Percentiles rank a stretch among this genome's conserved stretches.
Conservation (phyloP, 2,888 invertebrate genomes). For the Erebia aethiops region DNA sequence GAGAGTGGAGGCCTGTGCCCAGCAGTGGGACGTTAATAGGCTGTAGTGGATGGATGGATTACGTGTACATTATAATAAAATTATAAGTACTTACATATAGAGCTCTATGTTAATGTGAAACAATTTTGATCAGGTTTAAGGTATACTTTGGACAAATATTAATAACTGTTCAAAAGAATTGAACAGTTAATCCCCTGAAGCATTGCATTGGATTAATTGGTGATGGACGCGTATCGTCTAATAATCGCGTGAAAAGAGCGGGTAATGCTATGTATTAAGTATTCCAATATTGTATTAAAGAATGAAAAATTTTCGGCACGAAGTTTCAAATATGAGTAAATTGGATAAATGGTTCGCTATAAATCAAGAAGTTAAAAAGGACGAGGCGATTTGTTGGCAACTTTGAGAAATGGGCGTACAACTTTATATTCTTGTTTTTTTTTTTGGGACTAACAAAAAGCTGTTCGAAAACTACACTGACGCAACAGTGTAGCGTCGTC, state of each 20-base stretch:
- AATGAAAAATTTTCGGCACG: neutral
- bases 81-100: too few relatives aligned
- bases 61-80: too few relatives aligned
- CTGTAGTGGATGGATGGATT: too few relatives aligned
- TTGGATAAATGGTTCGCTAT: constrained; percentile 66
- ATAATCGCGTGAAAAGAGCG: neutral
- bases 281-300: neutral
- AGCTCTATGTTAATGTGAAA: too few relatives aligned
- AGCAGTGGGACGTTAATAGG: too few relatives aligned
- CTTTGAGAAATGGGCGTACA: constrained; percentile 22
- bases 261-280: neutral
- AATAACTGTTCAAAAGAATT: too few relatives aligned
- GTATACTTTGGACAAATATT: too few relatives aligned
- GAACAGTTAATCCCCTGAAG: too few relatives aligned
- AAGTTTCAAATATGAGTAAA: constrained; percentile 48
- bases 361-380: constrained; percentile 64
- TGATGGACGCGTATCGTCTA: neutral
- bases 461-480: neutral
- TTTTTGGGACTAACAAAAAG: neutral
- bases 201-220: too few relatives aligned
- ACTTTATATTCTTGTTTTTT: neutral
- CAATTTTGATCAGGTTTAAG: too few relatives aligned
- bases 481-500: neutral
- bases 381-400: constrained; percentile 60
- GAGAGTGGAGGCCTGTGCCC: too few relatives aligned